Evolutionary conservation across 2,113 vertebrate species (phyloP), one percentile per base, ranked within the genome.

Genomic region (Odocoileus virginianus): DNA sequence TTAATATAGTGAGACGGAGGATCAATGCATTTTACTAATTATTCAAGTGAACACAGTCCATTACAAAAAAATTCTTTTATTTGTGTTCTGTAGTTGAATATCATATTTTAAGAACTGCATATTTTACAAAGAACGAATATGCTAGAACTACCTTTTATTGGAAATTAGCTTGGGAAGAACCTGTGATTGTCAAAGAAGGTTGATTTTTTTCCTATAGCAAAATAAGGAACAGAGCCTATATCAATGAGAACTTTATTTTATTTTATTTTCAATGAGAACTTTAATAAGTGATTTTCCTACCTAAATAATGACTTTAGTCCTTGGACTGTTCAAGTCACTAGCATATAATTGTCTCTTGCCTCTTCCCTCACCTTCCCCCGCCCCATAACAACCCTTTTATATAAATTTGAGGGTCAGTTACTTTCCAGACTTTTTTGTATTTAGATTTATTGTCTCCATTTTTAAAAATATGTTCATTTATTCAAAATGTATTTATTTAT

Each of bases 101-200:
- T 85, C 91, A 92, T 33, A 74, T 89, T 84, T 92, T 94, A 94
- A 87, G 57, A 89, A 91, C 61, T 97, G 79, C 3, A 10, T n/a
- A 52, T 52, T 95, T 81, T 74, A 86, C 27, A 45, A 19, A 89
- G 83, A 88, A 81, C 92, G 33, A 97, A 71, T 87, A 74, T 94
- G 7, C 30, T 67, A 43, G 30, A 82, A 74, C 64, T 40, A 55
- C 10, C 13, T 79, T 55, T 61, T 92, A 76, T 82, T 94, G 2
- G 71, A 92, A 95, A 81, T 74, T 47, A 91, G 30, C 28, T 85
- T 45, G 79, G 25, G 67, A 84, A 61, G 9, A 89, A 91, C 27
- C 19, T 52, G 3, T n/a, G 27, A 84, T 95, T 83, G 2, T 87
- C 33, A 57, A 91, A 84, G 64, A 84, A 84, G 83, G 28, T 50